Percentiles rank a stretch among this genome's conserved stretches.
phyloP scores from a whole-genome alignment of 2,113 vertebrate species.

The Atlantisia rogersi region DNA sequence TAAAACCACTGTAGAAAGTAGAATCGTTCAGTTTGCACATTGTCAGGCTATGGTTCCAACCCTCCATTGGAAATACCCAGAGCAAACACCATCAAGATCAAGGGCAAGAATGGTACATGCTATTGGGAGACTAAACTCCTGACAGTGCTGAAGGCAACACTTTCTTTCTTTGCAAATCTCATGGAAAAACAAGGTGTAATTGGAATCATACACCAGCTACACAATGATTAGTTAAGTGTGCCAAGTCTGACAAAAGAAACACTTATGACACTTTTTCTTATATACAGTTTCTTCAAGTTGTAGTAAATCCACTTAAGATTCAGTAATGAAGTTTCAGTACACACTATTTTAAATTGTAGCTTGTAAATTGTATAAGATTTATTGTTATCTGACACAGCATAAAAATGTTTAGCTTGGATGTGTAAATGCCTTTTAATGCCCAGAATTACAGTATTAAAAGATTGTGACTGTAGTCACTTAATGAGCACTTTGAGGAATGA shows the following conservation, averaged over 20 bases:
- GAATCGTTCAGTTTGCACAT: not conserved
- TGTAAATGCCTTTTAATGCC: not conserved
- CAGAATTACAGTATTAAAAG: not conserved
- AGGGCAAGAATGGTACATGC: rapidly evolving
- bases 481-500: not conserved
- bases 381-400: not conserved
- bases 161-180: not conserved
- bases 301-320: not conserved
- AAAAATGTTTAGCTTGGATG: not conserved
- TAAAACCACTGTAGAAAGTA: not conserved
- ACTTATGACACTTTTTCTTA: not conserved
- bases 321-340: not conserved
- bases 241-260: not conserved
- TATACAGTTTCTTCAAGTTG: not conserved
- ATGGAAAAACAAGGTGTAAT: not conserved
- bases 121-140: not conserved
- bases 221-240: not conserved
- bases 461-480: not conserved
- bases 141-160: not conserved
- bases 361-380: not conserved
- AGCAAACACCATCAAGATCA: not conserved
- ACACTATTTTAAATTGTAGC: not conserved
- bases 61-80: not conserved
- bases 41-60: not conserved
- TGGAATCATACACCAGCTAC: not conserved